Evolutionary conservation across 2,888 invertebrate species (phyloP).

Genomic region (Cephus rjabovi): DNA sequence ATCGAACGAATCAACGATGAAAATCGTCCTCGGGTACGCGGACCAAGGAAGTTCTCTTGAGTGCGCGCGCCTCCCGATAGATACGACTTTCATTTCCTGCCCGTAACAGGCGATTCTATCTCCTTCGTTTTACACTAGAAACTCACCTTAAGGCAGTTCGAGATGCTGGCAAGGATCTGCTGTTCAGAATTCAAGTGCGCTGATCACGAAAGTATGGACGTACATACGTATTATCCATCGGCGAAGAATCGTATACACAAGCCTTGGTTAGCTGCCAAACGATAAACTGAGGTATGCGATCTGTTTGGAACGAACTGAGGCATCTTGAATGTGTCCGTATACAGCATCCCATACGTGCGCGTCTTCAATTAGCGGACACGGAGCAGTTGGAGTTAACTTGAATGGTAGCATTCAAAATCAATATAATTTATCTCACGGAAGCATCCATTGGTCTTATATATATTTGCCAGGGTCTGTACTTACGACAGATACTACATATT

Average conservation of each 20-base stretch:
- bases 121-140: not conserved
- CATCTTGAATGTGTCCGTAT: not conserved
- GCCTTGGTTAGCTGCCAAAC: not conserved
- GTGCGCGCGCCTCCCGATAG: slow-evolving; percentile 29
- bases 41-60: not conserved
- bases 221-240: not conserved
- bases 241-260: not conserved
- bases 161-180: not conserved
- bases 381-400: not conserved
- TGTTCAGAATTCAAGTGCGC: not conserved
- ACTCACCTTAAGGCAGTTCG: not conserved
- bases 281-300: not conserved
- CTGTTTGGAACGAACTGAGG: not conserved
- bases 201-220: not conserved
- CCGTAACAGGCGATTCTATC: slow-evolving; percentile 33
- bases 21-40: not conserved
- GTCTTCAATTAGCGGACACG: not conserved
- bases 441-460: too few species aligned
- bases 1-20: not conserved
- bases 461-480: too few species aligned
- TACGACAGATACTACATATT: too few species aligned
- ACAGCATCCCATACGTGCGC: not conserved
- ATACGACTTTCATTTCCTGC: slow-evolving; percentile 46
- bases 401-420: not conserved
- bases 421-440: not conserved